Base-by-base conservation (phyloP, 2,888 invertebrate species). In the Meloe dianella region DNA sequence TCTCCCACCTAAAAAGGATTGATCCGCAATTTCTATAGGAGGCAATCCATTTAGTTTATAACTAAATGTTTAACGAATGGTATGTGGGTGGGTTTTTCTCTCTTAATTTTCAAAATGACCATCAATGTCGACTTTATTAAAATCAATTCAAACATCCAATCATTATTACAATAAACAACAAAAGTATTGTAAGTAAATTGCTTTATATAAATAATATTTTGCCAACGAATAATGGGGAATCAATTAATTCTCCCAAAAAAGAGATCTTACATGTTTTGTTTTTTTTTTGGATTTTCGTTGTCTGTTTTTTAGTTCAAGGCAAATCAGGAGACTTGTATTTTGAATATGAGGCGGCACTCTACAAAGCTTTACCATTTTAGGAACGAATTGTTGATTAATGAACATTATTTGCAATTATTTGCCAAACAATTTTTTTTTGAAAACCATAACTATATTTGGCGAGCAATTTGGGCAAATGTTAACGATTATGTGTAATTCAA, bases 1-100 rank as follows among this genome's bases (percentile, higher is more conserved):
- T 56, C 74, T 74, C 74, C 74, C 74, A 73, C 74, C 68, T 64
- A 63, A 69, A 69, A 69, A 63, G 66, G 63, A 66, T 66, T 71
- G 67, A 68, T 69, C 68, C 58, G 68, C 66, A 70, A 70, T 67
- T 71, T 69, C 63, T 66, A 66, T 60, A 72, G 66, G 64, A 73
- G 61, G 66, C 67, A 71, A 60, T 69, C 63, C 64, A 59, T 70
- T 60, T 73, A 72, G 74, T 74, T 60, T 61, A 61, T 62, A 63
- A 65, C 65, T 68, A 68, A 60, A 67, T 70, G 74, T 67, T 72
- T 67, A 63, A 57, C 66, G 69, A 68, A 66, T 61, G 66, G 60
- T 64, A 68, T 69, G 74, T 74, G 69, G 74, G 74, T 67, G 74
- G 61, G 58, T 47, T 47, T 20, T 22, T 20, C n/a, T 47, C 22